These are phyloP conservation scores for Hipparchia sbordonii DNA, from an alignment of 2,888 invertebrate genomes.

Conservation along the genomic window DNA sequence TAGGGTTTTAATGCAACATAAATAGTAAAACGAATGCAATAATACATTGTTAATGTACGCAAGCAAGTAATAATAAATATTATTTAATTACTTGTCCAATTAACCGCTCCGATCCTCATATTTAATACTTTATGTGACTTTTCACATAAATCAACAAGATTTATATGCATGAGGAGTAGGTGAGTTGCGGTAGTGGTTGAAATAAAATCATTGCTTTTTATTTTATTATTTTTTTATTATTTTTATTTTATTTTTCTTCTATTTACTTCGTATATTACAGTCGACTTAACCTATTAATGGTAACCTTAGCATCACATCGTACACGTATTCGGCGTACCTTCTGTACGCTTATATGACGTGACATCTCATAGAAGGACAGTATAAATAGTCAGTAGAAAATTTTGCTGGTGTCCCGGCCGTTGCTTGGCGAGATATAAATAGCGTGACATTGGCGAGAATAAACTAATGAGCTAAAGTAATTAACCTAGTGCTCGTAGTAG, in stretches of 20 bases:
- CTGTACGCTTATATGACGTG: conserved; percentile 68
- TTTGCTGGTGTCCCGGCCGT: conserved; percentile 73
- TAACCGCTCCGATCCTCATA: no score
- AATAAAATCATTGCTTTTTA: conserved; percentile 52
- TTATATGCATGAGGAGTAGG: neutral
- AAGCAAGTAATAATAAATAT: no score
- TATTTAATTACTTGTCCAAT: no score
- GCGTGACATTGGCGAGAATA: conserved; percentile 56
- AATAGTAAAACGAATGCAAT: no score
- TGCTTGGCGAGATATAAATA: conserved; percentile 63
- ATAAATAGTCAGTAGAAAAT: conserved; percentile 65
- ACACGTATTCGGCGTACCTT: conserved; percentile 65
- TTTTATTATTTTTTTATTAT: conserved; percentile 52
- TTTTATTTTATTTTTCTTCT: conserved; percentile 44
- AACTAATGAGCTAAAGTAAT: conserved; percentile 55
- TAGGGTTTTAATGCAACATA: no score
- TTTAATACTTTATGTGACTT: no score
- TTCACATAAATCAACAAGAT: neutral
- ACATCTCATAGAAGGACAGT: conserved; percentile 71
- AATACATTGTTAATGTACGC: no score
- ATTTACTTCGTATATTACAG: conserved; percentile 68
- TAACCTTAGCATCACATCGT: conserved; percentile 79
- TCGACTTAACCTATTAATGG: conserved; percentile 75
- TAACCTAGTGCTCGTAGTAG: conserved; percentile 66
- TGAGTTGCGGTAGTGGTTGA: neutral